phyloP scores from a whole-genome alignment of 2,797 vertebrate genomes.

The Spinus olivaceus region DNA sequence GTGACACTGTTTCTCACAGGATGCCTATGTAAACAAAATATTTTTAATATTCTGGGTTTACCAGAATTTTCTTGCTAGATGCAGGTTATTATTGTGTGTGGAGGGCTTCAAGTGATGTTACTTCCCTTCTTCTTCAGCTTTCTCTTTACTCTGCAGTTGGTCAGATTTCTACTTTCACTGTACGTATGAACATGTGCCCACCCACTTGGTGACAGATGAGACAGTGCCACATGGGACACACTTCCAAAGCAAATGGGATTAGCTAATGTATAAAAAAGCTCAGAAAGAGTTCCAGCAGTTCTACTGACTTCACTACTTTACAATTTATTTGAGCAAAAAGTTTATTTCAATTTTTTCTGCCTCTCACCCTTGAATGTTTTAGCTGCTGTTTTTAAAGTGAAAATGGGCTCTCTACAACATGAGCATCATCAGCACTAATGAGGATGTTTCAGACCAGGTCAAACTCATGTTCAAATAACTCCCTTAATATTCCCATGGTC shows the following conservation, averaged over 20 bases:
- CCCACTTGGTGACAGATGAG: neutral
- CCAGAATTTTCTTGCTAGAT: neutral
- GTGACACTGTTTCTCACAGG: neutral
- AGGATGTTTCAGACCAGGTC: neutral
- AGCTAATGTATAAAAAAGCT: neutral
- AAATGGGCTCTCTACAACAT: neutral
- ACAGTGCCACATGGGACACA: neutral
- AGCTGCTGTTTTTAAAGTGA: neutral
- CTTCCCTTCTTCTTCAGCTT: neutral
- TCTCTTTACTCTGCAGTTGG: neutral
- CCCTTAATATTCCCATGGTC: neutral
- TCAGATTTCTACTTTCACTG: neutral
- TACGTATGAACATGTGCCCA: neutral
- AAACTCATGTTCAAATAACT: neutral
- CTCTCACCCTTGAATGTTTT: neutral
- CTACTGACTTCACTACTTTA: neutral
- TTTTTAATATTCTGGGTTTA: neutral
- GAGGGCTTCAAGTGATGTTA: neutral
- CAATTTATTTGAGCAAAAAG: neutral
- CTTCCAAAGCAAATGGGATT: neutral
- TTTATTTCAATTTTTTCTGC: neutral
- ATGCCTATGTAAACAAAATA: neutral
- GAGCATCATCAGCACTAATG: neutral
- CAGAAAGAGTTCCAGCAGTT: neutral
- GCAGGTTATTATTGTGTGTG: neutral